Base-by-base conservation (phyloP, 2,888 invertebrate genomes). In the Sminthurides aquaticus region DNA sequence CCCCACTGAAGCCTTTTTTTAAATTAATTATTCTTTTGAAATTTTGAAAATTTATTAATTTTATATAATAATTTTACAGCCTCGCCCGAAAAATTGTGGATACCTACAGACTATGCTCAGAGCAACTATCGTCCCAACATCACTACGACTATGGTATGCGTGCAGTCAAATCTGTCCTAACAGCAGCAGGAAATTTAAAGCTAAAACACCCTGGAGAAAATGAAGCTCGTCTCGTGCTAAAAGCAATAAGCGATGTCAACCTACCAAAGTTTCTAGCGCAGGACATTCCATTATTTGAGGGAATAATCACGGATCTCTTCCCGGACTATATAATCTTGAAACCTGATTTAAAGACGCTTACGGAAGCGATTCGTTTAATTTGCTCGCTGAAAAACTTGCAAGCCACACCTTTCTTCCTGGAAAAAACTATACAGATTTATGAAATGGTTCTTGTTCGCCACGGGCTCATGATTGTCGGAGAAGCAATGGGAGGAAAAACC, bases 61-160 rank as follows among this genome's bases (percentile, higher is more conserved):
- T n/a, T n/a, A n/a, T n/a, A n/a, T n/a, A n/a, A n/a, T n/a, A n/a
- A n/a, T n/a, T n/a, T 65, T 73, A 1, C 75, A 86, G 85, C 49
- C 79, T 96, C 66, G 86, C 95, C 0, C 89, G 90, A 71, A 96
- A 96, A 82, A 94, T 97, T 72, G 93, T 96, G n/a, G 90, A 93
- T 76, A 91, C 92, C 0, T 95, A 96, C 80, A 89, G 94, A 78
- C 80, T 96, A 65, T 95, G 94, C 78, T 95, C 94, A 0, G 93
- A 94, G 77, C 95, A 94, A 79, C 81, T 96, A 62, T 93, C 92
- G 0, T 91, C 92, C 0, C 94, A 94, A 81, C 89, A 89, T 77
- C 95, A 95, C 79, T 96, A 95, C 78, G 94, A 95, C 82, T 96
- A 95, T 78, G 95, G 91, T 67, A 94, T 96, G 94, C 81, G 96